Evolutionary conservation across 2,888 invertebrate species (phyloP), one percentile per base, ranked within the genome.

Genomic region (Agonopterix arenella): DNA sequence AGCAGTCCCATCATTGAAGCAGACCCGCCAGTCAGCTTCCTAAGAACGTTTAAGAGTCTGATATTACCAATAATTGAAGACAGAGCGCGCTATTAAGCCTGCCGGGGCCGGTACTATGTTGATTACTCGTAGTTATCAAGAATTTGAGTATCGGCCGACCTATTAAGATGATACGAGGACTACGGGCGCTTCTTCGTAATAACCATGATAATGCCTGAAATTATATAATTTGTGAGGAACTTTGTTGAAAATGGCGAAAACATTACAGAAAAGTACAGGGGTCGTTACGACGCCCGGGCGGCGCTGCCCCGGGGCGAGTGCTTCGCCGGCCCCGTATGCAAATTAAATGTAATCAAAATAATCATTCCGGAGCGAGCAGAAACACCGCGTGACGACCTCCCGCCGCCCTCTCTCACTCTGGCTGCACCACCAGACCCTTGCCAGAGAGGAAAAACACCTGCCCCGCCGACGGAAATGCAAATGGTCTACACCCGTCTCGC

Each of bases 201-300:
- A 82, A 85, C 83, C 80, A 86, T 89, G 85, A 89, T 89, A 78
- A 86, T 80, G 76, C 72, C 78, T 77, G 79, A 88, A 85, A 89
- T 89, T 89, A 89, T 86, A 88, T 76, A 82, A 89, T 88, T 89
- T 88, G 89, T 81, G 73, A 64, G 89, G 88, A 89, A 88, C 86
- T 88, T 88, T 85, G 88, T 88, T 86, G 84, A 78, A 88, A 88
- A 89, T 84, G 88, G 89, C 88, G 88, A 89, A 89, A 88, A 89
- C 83, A 89, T 89, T 88, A 86, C 83, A 84, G 84, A 84, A 88
- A 88, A 88, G 82, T 85, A 86, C 84, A 79, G 85, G 88, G 85
- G 83, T 83, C 73, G 82, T 77, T 76, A 79, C 76, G 76, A 75
- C 74, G 80, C 65, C 62, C 60, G 73, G 69, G 69, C 78, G 78